Evolutionary conservation across 2,113 vertebrate species (phyloP), one percentile per base, ranked within the genome.

Genomic region (Hemiprocne comata): DNA sequence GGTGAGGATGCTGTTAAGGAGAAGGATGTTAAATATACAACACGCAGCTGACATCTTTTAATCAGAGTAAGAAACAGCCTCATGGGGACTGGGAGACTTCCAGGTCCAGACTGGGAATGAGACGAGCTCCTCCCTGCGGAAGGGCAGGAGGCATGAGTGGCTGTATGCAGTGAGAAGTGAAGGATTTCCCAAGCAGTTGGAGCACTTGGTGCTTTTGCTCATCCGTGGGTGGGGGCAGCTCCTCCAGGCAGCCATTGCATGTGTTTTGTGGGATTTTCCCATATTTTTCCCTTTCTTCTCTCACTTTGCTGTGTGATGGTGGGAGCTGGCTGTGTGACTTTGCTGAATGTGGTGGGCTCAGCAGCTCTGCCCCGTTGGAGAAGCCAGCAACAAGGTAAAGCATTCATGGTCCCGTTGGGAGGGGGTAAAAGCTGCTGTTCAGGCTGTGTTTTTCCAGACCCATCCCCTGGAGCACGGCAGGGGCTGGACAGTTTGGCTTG

Each of bases 271-370:
- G 25, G 31, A 9, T 6, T 18, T 62, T 4, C 28, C 64, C 36
- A 61, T 40, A 18, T 94, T 87, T 79, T 70, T 31, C 64, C 60
- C 6, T 0, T 61, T 79, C 54, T 48, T 54, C 36, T 38, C 19
- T 34, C 9, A 0, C n/a, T 77, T 58, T 4, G 2, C 72, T 23
- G 0, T 26, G 36, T 3, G 4, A 4, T 38, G 25, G 14, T 6
- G 3, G 75, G 85, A 76, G 72, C 76, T 36, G 71, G 38, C 3
- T 1, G 11, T 1, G 11, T 65, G 72, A 14, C 70, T 73, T 83
- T 10, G 74, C 61, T 31, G 42, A 18, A 3, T 2, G 23, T 0
- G 5, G 38, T 42, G 55, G 42, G 60, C 70, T 74, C 53, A 46
- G 73, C 60, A 58, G 28, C 48, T 13, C 3, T n/a, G 6, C 36